Evolutionary conservation across 2,113 vertebrate species (phyloP).

Genomic region (Cercocebus atys): DNA sequence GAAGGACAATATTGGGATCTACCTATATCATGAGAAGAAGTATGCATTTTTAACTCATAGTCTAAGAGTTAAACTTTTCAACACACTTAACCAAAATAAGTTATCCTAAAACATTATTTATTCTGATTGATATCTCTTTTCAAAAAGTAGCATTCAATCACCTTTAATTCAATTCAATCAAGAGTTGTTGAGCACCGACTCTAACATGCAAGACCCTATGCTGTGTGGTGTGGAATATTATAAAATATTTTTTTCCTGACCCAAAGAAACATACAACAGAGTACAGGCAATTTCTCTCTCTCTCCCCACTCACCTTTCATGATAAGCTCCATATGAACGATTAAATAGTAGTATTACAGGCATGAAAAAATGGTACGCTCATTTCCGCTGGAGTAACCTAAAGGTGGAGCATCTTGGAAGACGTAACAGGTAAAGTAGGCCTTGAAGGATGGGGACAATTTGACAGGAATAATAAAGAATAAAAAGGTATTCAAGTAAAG

Average conservation of each 20-base stretch:
- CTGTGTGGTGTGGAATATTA: neutral
- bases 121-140: neutral
- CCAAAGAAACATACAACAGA: neutral
- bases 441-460: neutral
- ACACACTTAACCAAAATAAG: neutral
- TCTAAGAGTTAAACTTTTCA: neutral
- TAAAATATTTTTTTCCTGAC: neutral
- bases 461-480: neutral
- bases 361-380: neutral
- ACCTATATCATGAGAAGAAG: conserved; percentile 54
- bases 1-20: conserved; percentile 71
- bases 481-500: neutral
- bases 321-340: neutral
- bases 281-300: neutral
- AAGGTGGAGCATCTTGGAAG: neutral
- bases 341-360: neutral
- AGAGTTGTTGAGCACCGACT: neutral
- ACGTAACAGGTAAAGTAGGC: neutral
- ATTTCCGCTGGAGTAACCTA: neutral
- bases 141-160: neutral
- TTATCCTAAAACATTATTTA: neutral
- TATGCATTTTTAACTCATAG: neutral
- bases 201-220: neutral
- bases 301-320: neutral
- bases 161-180: neutral